Conservation (phyloP, 2,797 vertebrate species). For the Acipenser ruthenus region DNA sequence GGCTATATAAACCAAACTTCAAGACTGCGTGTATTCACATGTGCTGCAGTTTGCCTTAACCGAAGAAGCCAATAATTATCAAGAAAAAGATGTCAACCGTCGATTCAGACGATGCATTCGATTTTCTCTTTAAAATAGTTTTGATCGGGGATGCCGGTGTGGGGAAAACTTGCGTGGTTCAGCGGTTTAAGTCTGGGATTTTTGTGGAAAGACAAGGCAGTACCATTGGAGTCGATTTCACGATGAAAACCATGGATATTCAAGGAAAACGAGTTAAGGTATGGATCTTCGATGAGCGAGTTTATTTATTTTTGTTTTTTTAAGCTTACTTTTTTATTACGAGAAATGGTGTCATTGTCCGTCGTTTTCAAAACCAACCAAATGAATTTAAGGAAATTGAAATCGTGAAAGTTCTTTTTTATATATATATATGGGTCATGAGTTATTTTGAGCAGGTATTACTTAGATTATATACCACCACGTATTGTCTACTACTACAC, state of each 20-base stretch:
- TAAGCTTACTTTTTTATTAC: background rate
- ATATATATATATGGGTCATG: too few relatives aligned
- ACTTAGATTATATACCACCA: too few relatives aligned
- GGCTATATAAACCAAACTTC: too few relatives aligned
- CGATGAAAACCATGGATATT: conserved; percentile 74
- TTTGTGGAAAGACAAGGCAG: conserved; percentile 72
- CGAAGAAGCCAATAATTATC: background rate
- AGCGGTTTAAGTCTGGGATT: conserved; percentile 70
- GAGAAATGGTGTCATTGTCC: background rate
- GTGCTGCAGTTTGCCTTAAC: too few relatives aligned
- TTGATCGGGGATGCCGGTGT: conserved; percentile 74
- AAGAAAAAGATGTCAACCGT: conserved; percentile 29
- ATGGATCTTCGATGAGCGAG: conserved; percentile 17
- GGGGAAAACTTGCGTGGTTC: conserved; percentile 76
- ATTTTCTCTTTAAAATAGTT: conserved; percentile 75
- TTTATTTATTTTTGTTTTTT: background rate
- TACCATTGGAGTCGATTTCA: conserved; percentile 78
- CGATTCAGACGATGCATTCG: conserved; percentile 65
- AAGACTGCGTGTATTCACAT: too few relatives aligned
- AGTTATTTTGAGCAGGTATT: too few relatives aligned
- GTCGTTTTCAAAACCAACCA: background rate
- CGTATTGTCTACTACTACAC: too few relatives aligned
- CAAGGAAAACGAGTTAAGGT: conserved; percentile 77
- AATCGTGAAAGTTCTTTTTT: too few relatives aligned
- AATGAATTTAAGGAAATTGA: too few relatives aligned